These are phyloP conservation scores for Mastigias papua DNA, from an alignment of 30 jellyfish, hydroid and myxozoan species.

Conservation along the genomic window DNA sequence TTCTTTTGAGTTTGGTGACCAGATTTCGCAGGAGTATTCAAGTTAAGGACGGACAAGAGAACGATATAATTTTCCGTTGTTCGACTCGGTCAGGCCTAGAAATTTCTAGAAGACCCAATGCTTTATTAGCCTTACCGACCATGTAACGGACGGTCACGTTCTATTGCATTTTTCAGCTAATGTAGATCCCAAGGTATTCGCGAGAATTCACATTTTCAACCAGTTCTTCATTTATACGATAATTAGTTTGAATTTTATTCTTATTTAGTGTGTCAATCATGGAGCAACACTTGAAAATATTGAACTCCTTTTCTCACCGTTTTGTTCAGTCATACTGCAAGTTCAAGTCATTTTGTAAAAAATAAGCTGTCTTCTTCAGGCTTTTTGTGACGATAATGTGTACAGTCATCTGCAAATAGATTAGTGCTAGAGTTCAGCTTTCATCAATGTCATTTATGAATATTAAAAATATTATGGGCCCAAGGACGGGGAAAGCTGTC, in stretches of 20 bases:
- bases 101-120: not conserved
- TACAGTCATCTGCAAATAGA: not conserved
- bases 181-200: not conserved
- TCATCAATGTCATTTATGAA: not conserved
- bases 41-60: not conserved
- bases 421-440: not conserved
- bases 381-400: not conserved
- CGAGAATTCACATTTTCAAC: not conserved
- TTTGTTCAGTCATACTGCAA: not conserved
- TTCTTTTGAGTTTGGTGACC: not conserved
- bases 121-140: not conserved
- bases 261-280: not conserved
- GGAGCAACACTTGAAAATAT: not conserved
- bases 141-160: not conserved
- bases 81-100: not conserved
- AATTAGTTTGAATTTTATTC: not conserved
- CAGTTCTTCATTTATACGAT: not conserved
- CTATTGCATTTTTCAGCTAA: not conserved
- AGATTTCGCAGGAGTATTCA: not conserved
- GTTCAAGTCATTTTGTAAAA: no score
- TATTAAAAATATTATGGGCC: not conserved
- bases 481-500: no score
- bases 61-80: not conserved
- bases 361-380: not conserved
- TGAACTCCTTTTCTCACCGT: not conserved